Percentiles rank a stretch among this genome's conserved stretches.
Conservation (phyloP, 2,113 vertebrate species). For the Trogon surrucura region DNA sequence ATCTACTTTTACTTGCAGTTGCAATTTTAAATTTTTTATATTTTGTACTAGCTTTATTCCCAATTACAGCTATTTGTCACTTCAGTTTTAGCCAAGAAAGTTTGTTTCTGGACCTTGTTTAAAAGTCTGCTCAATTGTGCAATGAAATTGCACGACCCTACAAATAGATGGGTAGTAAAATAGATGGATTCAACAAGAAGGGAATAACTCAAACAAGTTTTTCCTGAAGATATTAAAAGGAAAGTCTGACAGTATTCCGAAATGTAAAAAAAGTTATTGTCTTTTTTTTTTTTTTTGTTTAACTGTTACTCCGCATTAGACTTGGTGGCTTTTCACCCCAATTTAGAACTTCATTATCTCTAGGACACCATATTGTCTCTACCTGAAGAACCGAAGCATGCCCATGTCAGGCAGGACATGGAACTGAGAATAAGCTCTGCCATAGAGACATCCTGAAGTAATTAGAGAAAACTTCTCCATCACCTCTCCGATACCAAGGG, state of each 20-base stretch:
- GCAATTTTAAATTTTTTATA: not conserved
- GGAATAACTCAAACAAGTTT: not conserved
- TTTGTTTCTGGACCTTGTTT: not conserved
- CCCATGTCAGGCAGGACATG: not conserved
- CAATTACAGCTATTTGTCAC: not conserved
- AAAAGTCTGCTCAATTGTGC: not conserved
- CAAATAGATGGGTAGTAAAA: not conserved
- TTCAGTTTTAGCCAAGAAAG: not conserved
- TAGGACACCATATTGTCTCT: not conserved
- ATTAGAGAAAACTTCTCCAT: not conserved
- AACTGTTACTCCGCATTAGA: not conserved
- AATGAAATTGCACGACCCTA: not conserved
- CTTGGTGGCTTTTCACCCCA: not conserved
- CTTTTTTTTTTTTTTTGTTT: not conserved
- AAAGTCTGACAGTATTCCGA: not conserved
- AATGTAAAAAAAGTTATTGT: not conserved
- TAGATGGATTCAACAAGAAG: not conserved
- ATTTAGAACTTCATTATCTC: not conserved
- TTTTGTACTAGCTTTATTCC: not conserved
- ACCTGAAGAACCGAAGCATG: not conserved
- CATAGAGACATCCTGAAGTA: not conserved
- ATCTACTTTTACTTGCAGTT: not conserved
- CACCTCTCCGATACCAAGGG: not conserved
- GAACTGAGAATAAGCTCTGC: not conserved
- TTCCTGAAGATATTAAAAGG: not conserved